Base-by-base conservation (phyloP, 1,140 invertebrate genomes). In the Zelostemma sp. region DNA sequence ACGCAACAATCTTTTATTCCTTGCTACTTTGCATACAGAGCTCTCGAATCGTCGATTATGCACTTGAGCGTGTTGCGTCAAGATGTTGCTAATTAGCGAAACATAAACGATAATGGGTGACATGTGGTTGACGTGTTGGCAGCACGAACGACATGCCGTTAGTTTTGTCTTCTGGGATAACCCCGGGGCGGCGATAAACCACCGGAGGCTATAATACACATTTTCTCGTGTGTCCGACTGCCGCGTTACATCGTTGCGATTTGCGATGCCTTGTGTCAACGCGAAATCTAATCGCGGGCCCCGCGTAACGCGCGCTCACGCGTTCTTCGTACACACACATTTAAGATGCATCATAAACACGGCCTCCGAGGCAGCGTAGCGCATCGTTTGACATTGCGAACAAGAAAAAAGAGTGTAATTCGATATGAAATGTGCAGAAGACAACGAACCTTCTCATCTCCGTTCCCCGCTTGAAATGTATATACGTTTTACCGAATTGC, bases 81-180 rank as follows among this genome's bases (percentile, higher is more conserved):
- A 73, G 63, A 70, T 54, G 66, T 49, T 69, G 77, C 83, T 85
- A 85, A 85, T 85, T 85, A 84, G 79, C 70, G 63, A 75, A 78
- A 76, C 77, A 80, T 85, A 84, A 82, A 79, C 73, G 81, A 84
- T 84, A 84, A 83, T 75, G 74, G 75, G 73, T 80, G 81, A 84
- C 80, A 85, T 72, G 76, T 70, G 74, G 80, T 84, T 83, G 81
- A 81, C 79, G 78, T 58, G 66, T 72, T 76, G 45, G 57, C 63
- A 73, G 68, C 45, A 66, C 51, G 65, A 78, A 75, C 60, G 78
- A 84, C 81, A 83, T 68, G 78, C 76, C 73, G 77, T 83, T 84
- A 83, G 78, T 84, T 84, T 83, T 82, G 81, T 82, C 81, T 84
- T 77, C 67, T 76, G 48, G 75, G 82, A 85, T 85, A 85, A 85